Evolutionary conservation across 2,888 invertebrate species (phyloP), one percentile per base, ranked within the genome.

Genomic region (Chirona hameri): DNA sequence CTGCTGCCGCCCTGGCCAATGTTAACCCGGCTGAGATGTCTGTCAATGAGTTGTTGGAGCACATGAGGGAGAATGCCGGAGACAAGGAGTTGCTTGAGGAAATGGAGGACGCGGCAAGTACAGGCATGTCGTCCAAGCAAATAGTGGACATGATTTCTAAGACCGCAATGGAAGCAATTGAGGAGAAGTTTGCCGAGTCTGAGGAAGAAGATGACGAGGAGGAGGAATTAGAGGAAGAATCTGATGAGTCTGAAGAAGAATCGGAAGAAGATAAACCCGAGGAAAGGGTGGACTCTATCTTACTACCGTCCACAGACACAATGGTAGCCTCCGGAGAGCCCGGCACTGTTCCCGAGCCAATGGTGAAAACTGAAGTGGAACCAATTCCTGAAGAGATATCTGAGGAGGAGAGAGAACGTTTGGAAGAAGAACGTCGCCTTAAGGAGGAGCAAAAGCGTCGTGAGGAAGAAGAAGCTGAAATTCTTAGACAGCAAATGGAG

Each of bases 171-270:
- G 65, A 79, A 65, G 55, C 81, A 80, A 82, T 79, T 79, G 83
- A 82, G 80, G 83, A 83, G 21, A 18, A 80, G 9, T 82, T 69
- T 18, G 81, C 52, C 39, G 27, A 48, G 4, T 93, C 27, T 90
- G 48, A 55, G 27, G 48, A 52, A 15, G 52, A 80, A 15, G 80
- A 80, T 9, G 80, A 48, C 0, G 79, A 39, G 39, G 76, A 76
- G 7, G 76, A 79, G n/a, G 79, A 79, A 48, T 10, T 4, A 39
- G 65, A 69, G 65, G 29, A 21, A 29, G 27, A 27, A 72, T 72
- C 72, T 31, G 21, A 55, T 3, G 29, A 83, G 90, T 93, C n/a
- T 18, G 39, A 76, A 76, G 29, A 12, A 27, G 31, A 72, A 27
- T 15, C n/a, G 9, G 31, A 29, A n/a, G 31, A 72, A n/a, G 72